Percentiles rank a stretch among this genome's conserved stretches.
Conservation (phyloP, 2,888 invertebrate genomes). For the Pardosa pseudoannulata region DNA sequence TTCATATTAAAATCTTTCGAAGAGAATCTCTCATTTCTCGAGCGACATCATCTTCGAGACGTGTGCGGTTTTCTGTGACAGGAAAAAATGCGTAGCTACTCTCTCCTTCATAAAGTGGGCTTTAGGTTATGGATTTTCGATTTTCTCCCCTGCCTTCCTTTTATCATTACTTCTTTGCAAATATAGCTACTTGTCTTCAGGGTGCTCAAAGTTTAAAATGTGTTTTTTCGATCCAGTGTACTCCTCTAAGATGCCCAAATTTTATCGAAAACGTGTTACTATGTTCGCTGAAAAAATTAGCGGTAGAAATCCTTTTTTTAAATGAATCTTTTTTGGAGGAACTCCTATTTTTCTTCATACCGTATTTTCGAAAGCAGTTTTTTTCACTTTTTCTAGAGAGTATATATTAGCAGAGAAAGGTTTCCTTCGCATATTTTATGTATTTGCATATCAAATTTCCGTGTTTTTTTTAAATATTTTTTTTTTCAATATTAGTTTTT, state of each 20-base stretch:
- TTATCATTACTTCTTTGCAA: not conserved
- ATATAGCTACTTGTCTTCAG: not conserved
- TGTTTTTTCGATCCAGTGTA: conserved; percentile 15
- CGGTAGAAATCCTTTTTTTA: not conserved
- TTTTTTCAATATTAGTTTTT: no score
- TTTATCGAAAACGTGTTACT: conserved; percentile 36
- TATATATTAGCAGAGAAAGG: no score
- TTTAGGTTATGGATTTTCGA: conserved; percentile 62
- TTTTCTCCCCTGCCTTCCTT: not conserved
- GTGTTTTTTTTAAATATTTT: no score
- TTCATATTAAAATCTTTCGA: conserved; percentile 28
- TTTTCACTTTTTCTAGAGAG: no score
- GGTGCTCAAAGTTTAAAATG: conserved; percentile 59
- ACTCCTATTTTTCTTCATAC: not conserved
- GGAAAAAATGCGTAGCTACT: not conserved
- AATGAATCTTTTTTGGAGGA: not conserved
- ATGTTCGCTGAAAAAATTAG: not conserved
- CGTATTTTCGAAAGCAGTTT: no score
- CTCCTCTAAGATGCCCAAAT: conserved; percentile 47
- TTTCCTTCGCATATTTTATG: no score
- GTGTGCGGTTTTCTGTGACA: not conserved
- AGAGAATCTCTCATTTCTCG: conserved; percentile 10
- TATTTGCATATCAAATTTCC: no score
- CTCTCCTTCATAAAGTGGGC: conserved; percentile 44
- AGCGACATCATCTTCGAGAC: not conserved